Base-by-base conservation (phyloP, 37 sponge, comb jelly and placozoan genomes). In the Haliclona indistincta region DNA sequence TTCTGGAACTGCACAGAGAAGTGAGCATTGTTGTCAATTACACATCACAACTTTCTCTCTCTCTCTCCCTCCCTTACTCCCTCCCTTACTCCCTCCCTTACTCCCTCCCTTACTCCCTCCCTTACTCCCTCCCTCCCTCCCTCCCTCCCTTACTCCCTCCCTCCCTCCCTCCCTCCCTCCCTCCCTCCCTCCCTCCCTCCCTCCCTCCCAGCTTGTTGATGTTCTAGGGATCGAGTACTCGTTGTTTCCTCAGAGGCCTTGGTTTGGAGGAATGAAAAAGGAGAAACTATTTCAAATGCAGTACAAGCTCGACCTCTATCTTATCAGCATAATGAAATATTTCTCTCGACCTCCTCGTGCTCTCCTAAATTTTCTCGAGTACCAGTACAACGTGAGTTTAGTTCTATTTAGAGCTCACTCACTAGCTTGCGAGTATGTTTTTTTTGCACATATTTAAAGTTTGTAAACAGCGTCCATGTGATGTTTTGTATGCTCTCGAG, bases 351-450 rank as follows among this genome's bases (percentile, higher is more conserved):
- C 84, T 54, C 93, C 93, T 13, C 65, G 30, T 3, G 77, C 70
- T 34, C 56, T 92, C 30, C 77, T 92, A 30, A 54, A 84, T 52
- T 92, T 92, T 68, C 63, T 86, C 6, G 68, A 81, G 29, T 92
- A 92, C 73, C 74, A 77, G 38, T 78, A 80, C 74, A 54, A 34
- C 54, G 90, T 89, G 51, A 80, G 90, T 75, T 36, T 11, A 7
- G 61, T 4, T n/a, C 13, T 30, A 10, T 15, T n/a, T 5, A 36
- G n/a, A n/a, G n/a, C n/a, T n/a, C n/a, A n/a, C n/a, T n/a, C n/a
- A n/a, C n/a, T n/a, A n/a, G n/a, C n/a, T n/a, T n/a, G n/a, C n/a
- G n/a, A n/a, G n/a, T n/a, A n/a, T n/a, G n/a, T n/a, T n/a, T n/a
- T n/a, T n/a, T n/a, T n/a, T n/a, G n/a, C n/a, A n/a, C n/a, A n/a